Percentiles rank a stretch among this genome's conserved stretches.
Evolutionary conservation across 1,140 invertebrate genomes (phyloP).

Genomic region (Drosophila aff.): DNA sequence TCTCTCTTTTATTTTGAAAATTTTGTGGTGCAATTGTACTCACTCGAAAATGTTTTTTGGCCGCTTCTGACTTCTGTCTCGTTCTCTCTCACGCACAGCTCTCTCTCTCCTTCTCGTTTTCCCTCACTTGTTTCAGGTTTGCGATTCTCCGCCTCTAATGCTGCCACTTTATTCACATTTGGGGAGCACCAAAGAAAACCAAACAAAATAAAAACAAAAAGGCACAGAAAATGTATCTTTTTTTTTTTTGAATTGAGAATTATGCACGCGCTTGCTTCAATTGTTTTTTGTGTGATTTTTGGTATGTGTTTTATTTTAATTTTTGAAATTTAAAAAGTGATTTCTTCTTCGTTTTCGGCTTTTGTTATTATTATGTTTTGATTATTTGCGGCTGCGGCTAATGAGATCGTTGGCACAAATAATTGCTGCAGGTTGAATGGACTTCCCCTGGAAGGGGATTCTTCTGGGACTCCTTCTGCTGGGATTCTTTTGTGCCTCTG

Average conservation of each 20-base stretch:
- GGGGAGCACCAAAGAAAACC: conserved; percentile 36
- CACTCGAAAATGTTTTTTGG: conserved; percentile 40
- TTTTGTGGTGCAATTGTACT: conserved; percentile 18
- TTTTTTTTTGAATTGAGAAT: conserved; percentile 21
- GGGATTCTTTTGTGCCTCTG: not conserved
- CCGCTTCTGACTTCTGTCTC: conserved; percentile 19
- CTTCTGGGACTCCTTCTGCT: conserved; percentile 10
- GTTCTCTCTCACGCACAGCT: conserved; percentile 16
- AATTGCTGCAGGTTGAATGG: conserved; percentile 68
- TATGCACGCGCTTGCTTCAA: conserved; percentile 45
- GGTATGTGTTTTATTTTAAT: not conserved
- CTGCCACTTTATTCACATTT: conserved; percentile 27
- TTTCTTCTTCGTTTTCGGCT: conserved; percentile 11
- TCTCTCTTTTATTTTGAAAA: not conserved
- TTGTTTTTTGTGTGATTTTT: conserved; percentile 21
- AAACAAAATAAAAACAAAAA: conserved; percentile 51
- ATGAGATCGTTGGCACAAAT: conserved; percentile 44
- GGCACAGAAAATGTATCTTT: conserved; percentile 20
- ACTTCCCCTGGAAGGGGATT: conserved; percentile 25
- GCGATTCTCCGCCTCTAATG: conserved; percentile 29
- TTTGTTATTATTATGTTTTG: conserved; percentile 28
- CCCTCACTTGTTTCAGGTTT: conserved; percentile 3
- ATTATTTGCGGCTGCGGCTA: conserved; percentile 31
- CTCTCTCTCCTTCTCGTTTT: conserved; percentile 8
- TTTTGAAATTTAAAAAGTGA: conserved; percentile 5